Evolutionary conservation across 35 echinoderm and acorn worm genomes (phyloP).

Genomic region (Apostichopus californicus): DNA sequence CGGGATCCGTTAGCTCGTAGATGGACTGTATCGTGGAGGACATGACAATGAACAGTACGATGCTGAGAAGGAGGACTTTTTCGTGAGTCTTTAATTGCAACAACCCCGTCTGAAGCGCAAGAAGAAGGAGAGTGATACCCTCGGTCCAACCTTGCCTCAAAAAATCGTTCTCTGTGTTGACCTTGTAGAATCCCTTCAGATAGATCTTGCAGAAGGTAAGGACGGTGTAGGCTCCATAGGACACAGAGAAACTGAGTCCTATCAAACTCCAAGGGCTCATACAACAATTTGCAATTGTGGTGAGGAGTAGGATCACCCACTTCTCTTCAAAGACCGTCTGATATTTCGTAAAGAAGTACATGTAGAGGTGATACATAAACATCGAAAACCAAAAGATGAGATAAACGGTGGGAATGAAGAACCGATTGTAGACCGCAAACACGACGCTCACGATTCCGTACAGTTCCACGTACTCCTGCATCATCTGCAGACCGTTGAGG

Average conservation of each 20-base stretch:
- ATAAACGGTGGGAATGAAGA: slow-evolving; percentile 84
- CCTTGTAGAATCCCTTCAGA: slow-evolving; percentile 73
- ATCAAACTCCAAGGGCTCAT: slow-evolving; percentile 95
- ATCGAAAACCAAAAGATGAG: slow-evolving; percentile 72
- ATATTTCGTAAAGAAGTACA: slow-evolving; percentile 66
- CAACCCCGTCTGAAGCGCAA: slow-evolving; percentile 85
- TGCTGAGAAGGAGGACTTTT: slow-evolving; percentile 81
- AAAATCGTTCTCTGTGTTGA: slow-evolving; percentile 53
- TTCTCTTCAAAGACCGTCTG: slow-evolving; percentile 62
- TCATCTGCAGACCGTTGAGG: slow-evolving; percentile 63
- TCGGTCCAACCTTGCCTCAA: slow-evolving; percentile 84
- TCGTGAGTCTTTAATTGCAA: slow-evolving; percentile 78
- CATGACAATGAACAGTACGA: slow-evolving; percentile 87
- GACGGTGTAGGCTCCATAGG: slow-evolving; percentile 81
- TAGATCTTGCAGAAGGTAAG: slow-evolving; percentile 89
- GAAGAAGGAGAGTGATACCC: slow-evolving; percentile 78
- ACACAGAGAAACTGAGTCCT: slow-evolving; percentile 90
- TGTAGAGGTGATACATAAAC: slow-evolving; percentile 80
- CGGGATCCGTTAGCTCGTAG: slow-evolving; percentile 84
- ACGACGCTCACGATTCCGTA: slow-evolving; percentile 83
- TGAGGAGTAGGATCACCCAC: slow-evolving; percentile 72
- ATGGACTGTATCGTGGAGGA: slow-evolving; percentile 93
- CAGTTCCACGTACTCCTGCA: slow-evolving; percentile 77
- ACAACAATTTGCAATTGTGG: slow-evolving; percentile 85
- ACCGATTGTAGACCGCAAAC: slow-evolving; percentile 76